Evolutionary conservation across 2,797 vertebrate genomes (phyloP).

Genomic region (Sebastes minor): DNA sequence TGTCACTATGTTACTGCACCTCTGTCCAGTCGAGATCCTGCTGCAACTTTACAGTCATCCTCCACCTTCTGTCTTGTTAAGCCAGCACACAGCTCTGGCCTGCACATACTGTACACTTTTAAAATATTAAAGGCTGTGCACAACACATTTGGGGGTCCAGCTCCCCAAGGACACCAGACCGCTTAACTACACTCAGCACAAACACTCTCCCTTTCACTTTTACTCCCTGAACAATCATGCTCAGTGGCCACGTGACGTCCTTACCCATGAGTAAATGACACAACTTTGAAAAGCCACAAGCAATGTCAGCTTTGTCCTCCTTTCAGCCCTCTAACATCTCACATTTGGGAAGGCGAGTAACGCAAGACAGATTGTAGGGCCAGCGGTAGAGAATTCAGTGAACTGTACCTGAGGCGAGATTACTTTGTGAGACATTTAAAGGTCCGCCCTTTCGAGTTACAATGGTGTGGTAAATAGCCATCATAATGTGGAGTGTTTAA

Average conservation of each 20-base stretch:
- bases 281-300: conserved; percentile 62
- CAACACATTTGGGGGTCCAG: not conserved
- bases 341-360: conserved; percentile 60
- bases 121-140: conserved; percentile 26
- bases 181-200: conserved; percentile 22
- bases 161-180: not conserved
- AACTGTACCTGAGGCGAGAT: conserved; percentile 77
- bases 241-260: conserved; percentile 25
- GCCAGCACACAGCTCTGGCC: conserved; percentile 1
- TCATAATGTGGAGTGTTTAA: conserved; percentile 76
- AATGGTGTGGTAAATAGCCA: conserved; percentile 78
- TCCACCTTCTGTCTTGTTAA: not conserved
- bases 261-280: conserved; percentile 64
- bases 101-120: conserved; percentile 1
- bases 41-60: not conserved
- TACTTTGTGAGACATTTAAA: conserved; percentile 79
- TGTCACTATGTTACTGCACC: not conserved
- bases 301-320: conserved; percentile 71
- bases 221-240: conserved; percentile 22
- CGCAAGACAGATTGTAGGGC: conserved; percentile 70
- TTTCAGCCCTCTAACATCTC: conserved; percentile 59
- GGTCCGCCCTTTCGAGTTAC: conserved; percentile 71
- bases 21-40: not conserved
- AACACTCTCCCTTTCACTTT: conserved; percentile 39
- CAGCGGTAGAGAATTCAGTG: conserved; percentile 60